phyloP scores from a whole-genome alignment of 1,140 invertebrate species.

The Leptinotarsa lineolata region DNA sequence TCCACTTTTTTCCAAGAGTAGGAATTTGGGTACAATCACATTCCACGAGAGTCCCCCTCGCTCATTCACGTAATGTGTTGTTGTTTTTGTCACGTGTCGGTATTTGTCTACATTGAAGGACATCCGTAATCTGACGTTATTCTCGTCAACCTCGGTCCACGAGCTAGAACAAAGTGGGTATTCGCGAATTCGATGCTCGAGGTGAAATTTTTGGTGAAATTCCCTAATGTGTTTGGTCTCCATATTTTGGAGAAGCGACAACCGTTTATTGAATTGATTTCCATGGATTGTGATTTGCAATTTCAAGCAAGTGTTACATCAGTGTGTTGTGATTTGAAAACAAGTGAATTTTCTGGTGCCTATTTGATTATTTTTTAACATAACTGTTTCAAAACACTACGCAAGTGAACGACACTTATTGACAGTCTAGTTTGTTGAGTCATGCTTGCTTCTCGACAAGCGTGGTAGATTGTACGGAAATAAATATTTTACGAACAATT shows the following conservation, averaged over 20 bases:
- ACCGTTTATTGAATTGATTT: not conserved
- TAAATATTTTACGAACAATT: not conserved
- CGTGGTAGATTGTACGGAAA: not conserved
- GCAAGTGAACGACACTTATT: not conserved
- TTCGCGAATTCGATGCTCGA: not conserved
- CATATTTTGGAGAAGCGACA: not conserved
- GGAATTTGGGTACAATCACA: not conserved
- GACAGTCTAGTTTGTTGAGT: conserved; percentile 14
- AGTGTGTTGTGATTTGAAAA: not conserved
- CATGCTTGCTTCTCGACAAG: not conserved
- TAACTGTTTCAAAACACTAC: not conserved
- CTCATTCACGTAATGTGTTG: conserved; percentile 2
- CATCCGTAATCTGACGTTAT: conserved; percentile 20
- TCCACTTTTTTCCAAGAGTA: not conserved
- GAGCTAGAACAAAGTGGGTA: conserved; percentile 8
- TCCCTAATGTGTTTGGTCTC: not conserved
- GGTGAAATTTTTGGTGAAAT: not conserved
- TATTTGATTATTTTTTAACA: not conserved
- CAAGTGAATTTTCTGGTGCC: not conserved
- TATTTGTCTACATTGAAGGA: conserved; percentile 22
- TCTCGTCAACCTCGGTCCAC: conserved; percentile 8
- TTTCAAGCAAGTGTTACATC: not conserved
- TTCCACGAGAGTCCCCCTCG: not conserved
- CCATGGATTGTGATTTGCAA: not conserved
- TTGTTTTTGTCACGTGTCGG: conserved; percentile 24